phyloP scores from a whole-genome alignment of 2,113 vertebrate genomes.

The Eulemur macaco region DNA sequence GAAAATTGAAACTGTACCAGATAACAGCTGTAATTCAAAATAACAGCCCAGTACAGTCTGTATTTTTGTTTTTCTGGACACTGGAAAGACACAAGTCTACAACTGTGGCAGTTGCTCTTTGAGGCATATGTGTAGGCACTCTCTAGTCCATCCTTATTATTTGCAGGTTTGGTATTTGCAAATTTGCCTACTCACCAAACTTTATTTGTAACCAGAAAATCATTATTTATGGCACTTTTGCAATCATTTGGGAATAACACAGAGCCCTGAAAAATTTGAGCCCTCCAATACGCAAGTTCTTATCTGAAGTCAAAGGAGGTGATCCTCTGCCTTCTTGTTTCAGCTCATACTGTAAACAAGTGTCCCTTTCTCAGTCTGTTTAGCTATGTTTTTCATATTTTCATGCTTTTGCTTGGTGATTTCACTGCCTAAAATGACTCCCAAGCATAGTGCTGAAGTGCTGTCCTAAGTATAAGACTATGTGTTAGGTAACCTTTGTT shows the following conservation, averaged over 20 bases:
- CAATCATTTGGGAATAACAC: background rate
- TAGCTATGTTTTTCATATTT: background rate
- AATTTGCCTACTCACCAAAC: constrained; percentile 22
- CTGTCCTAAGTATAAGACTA: background rate
- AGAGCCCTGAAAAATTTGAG: background rate
- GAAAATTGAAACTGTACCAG: constrained; percentile 51
- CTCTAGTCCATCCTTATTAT: background rate
- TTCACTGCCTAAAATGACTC: background rate
- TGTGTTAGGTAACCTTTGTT: background rate
- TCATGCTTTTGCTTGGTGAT: background rate
- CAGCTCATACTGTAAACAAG: background rate
- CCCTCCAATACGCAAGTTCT: background rate
- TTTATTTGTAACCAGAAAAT: background rate
- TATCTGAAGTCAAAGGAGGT: background rate
- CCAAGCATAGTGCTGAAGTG: background rate
- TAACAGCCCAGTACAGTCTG: constrained; percentile 55
- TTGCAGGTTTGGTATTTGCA: background rate
- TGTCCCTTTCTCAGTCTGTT: background rate
- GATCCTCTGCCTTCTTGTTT: background rate
- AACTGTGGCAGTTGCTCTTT: background rate
- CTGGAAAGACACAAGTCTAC: background rate
- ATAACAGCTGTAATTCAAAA: constrained; percentile 77
- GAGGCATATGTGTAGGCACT: constrained; percentile 25
- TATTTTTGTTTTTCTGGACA: constrained; percentile 61
- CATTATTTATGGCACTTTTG: background rate